Evolutionary conservation across 2,797 vertebrate species (phyloP).

Genomic region (Hozukius guyotensis): DNA sequence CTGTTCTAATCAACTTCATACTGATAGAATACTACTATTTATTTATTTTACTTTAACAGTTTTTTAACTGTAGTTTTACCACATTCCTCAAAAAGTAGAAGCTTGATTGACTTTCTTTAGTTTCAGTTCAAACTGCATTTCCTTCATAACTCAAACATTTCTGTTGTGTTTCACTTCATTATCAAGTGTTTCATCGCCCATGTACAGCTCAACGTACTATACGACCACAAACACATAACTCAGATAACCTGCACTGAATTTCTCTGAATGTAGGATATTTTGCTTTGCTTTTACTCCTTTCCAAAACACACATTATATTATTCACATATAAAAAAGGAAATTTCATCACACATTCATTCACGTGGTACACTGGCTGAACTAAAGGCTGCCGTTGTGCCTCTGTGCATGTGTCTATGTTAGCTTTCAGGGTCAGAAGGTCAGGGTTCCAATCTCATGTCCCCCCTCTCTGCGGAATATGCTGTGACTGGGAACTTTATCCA

Average conservation of each 20-base stretch:
- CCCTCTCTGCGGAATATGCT: slow-evolving; percentile 2
- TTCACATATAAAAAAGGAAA: neutral
- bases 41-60: neutral
- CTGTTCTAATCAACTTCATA: neutral
- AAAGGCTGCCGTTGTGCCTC: neutral
- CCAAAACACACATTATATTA: neutral
- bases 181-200: neutral
- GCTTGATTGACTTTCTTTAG: neutral
- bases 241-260: neutral
- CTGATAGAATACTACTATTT: neutral
- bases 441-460: neutral
- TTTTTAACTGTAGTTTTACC: neutral
- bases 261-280: neutral
- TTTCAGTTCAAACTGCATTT: neutral
- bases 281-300: neutral
- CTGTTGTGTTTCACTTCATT: neutral
- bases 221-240: neutral
- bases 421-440: slow-evolving; percentile 40
- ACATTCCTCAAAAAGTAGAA: neutral
- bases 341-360: neutral
- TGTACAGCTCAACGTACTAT: neutral
- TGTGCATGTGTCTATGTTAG: neutral
- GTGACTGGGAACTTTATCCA: neutral
- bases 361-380: neutral
- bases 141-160: neutral